These are phyloP conservation scores for Epsilonema sp. DNA, from an alignment of 2,888 invertebrate species.

Conservation along the genomic window DNA sequence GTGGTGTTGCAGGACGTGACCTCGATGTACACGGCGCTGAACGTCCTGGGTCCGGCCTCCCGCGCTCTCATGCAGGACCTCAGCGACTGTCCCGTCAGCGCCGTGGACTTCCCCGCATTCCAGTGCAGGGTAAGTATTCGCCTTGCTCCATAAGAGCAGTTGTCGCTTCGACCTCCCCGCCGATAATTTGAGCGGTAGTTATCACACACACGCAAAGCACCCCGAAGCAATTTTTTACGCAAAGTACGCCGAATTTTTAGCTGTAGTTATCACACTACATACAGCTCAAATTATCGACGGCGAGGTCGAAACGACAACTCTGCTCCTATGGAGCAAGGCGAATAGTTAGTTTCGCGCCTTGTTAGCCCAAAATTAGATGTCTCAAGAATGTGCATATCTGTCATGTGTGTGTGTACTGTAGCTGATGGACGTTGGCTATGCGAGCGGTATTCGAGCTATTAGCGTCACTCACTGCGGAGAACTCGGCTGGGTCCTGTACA, in stretches of 20 bases:
- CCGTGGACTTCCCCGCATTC: constrained; percentile 76
- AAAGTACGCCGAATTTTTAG: no score
- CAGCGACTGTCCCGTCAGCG: constrained; percentile 66
- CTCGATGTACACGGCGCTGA: constrained; percentile 84
- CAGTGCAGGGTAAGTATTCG: constrained; percentile 47
- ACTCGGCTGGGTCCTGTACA: constrained; percentile 92
- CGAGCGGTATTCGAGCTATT: constrained; percentile 79
- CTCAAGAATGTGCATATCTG: no score
- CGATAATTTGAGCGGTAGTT: no score
- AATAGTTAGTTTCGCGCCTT: neutral
- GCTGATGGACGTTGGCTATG: constrained; percentile 70
- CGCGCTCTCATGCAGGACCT: constrained; percentile 66
- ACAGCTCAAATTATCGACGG: no score
- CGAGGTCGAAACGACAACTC: no score
- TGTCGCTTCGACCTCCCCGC: no score
- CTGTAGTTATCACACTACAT: no score
- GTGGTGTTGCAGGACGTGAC: constrained; percentile 53
- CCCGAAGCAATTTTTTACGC: no score
- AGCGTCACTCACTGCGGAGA: constrained; percentile 93
- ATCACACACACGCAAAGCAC: no score
- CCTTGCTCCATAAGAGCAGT: no score
- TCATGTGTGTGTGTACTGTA: constrained; percentile 29
- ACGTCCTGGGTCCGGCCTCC: constrained; percentile 80
- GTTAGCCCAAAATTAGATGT: neutral
- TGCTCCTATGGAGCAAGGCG: no score